Base-by-base conservation (phyloP, 2,888 invertebrate species). In the Rotaria magnacalcarata region DNA sequence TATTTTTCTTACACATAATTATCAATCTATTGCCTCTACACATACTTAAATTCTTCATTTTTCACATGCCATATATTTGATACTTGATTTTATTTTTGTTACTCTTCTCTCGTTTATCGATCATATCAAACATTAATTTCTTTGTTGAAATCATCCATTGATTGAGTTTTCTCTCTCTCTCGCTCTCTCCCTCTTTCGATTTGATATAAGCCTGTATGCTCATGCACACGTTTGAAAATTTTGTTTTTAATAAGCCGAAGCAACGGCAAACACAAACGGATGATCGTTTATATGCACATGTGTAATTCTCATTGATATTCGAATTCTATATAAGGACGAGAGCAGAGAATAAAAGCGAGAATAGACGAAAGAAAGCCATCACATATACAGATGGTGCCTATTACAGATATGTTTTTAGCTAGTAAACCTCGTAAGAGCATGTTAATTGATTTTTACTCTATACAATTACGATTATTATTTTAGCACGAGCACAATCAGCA, bases 341-440 rank as follows among this genome's bases (percentile, higher is more conserved):
- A 80, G 21, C 43, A 27, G 10, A 43, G 41, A 10, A 24, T 3
- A 80, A 43, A 47, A 41, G 8, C 11, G 19, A 47, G 14, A 47
- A 43, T 8, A n/a, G 47, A 8, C 2, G 14, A 47, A 43, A 21
- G 11, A 80, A 8, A 24, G 24, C 0, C 43, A 47, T 67, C 16
- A 67, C 19, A 67, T 67, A 0, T 34, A 7, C 67, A 34, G 21
- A 34, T 34, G 27, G 4, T 80, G 47, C 80, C 47, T 5, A 47
- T 80, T 5, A 47, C 47, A 47, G 47, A 80, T 4, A 80, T 80
- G 80, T 47, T 47, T 80, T 47, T 47, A 11, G 47, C 80, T 43
- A 47, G 47, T 80, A 80, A 80, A 80, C 80, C 80, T 43, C 80
- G 80, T 80, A 80, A 80, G 80, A n/a, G 10, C 11, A 47, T 11